Conservation (phyloP, 2,113 vertebrate species). For the Elaphurus davidianus region DNA sequence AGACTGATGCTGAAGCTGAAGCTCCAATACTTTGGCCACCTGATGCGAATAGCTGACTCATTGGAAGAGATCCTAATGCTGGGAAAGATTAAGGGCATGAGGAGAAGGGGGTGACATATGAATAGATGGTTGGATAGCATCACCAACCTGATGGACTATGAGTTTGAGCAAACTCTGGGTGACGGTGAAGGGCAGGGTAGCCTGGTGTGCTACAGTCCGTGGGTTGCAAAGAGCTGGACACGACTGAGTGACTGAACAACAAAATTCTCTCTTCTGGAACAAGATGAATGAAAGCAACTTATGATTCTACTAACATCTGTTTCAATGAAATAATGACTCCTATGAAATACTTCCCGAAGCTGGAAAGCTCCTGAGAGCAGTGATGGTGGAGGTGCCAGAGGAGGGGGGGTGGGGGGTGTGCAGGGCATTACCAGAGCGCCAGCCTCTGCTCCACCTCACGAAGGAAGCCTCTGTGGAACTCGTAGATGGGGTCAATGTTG, state of each 20-base stretch:
- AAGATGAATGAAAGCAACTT: not conserved
- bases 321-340: not conserved
- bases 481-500: slow-evolving; percentile 94
- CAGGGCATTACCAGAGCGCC: slow-evolving; percentile 86
- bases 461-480: slow-evolving; percentile 94
- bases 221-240: not conserved
- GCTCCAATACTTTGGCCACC: not conserved
- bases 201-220: not conserved
- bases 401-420: too few species aligned
- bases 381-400: not conserved
- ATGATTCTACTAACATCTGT: not conserved
- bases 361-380: not conserved
- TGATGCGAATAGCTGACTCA: not conserved
- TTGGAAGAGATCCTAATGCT: not conserved
- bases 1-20: not conserved
- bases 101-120: not conserved
- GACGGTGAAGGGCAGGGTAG: not conserved
- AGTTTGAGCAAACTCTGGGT: not conserved
- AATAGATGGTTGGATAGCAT: not conserved
- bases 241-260: not conserved
- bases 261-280: not conserved
- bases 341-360: not conserved
- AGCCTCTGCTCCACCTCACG: slow-evolving; percentile 94
- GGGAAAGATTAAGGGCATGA: not conserved
- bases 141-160: not conserved